Evolutionary conservation across 2,888 invertebrate genomes (phyloP).

Genomic region (Oegoconia quadripuncta): DNA sequence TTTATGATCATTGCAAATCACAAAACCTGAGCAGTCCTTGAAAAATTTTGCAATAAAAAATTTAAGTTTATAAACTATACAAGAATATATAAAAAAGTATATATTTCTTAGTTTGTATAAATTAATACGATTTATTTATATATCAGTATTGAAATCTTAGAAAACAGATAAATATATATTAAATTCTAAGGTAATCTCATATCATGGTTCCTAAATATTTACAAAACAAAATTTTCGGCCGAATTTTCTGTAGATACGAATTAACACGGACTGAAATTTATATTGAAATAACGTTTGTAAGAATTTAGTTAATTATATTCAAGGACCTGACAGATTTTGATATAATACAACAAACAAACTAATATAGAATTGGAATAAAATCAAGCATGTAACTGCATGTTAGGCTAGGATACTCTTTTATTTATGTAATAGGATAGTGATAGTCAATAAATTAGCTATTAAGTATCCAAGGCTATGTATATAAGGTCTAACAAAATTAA

Average conservation of each 20-base stretch:
- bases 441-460: constrained; percentile 22
- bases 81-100: neutral
- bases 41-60: neutral
- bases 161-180: too few relatives aligned
- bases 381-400: too few relatives aligned
- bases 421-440: constrained; percentile 52
- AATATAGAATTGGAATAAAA: too few relatives aligned
- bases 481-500: neutral
- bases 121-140: too few relatives aligned
- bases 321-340: constrained; percentile 1
- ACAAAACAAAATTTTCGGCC: neutral
- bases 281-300: neutral
- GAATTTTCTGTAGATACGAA: neutral
- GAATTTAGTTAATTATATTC: neutral
- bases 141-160: constrained; percentile 2
- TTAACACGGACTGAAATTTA: neutral
- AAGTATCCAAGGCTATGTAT: constrained; percentile 11
- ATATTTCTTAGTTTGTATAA: too few relatives aligned
- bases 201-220: neutral
- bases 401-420: constrained; percentile 13
- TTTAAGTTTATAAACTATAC: neutral
- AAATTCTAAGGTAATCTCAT: too few relatives aligned
- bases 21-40: neutral
- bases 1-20: too few relatives aligned
- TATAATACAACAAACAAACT: too few relatives aligned